Evolutionary conservation across 1,140 invertebrate species (phyloP), one percentile per base, ranked within the genome.

Genomic region (Brachionus sp.): DNA sequence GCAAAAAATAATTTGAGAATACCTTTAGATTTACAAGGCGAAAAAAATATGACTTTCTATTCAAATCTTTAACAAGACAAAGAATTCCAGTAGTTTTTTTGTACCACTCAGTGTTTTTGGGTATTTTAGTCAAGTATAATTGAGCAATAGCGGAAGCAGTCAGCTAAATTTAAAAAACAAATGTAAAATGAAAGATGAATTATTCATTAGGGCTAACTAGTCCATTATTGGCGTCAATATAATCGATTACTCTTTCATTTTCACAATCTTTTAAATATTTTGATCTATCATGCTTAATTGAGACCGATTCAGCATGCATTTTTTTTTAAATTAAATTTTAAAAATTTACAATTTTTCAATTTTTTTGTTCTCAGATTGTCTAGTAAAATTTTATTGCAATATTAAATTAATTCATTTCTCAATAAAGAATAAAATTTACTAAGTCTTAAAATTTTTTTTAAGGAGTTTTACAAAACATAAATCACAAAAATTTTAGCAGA

Each of bases 251-350:
- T 50, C 37, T 53, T 50, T 50, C 42, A 78, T 53, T 78, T 78
- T 78, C 75, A 6, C 0, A 33, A 13, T 53, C 46, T 33, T 19
- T 35, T n/a, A 78, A 19, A 16, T 78, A 35, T 33, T 53, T 57
- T 6, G 75, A 78, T 78, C 44, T 46, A 39, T 78, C 75, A n/a
- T 78, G 39, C 13, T 78, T 78, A 25, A 50, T 70, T 9, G 29
- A 39, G 19, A 70, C 33, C 33, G 66, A 16, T 16, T 70, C 33
- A 70, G 35, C n/a, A 42, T 44, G 37, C 66, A 70, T 70, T 37
- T 37, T 57, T 50, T 68, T 68, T 0, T 3, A 35, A 35, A 6
- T 57, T n/a, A 1, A 46, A 12, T 2, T 12, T 12, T 19, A 57
- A 57, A 57, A 57, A 57, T n/a, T 57, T 57, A 29, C 29, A 57